Evolutionary conservation across 1,140 invertebrate genomes (phyloP), one percentile per base, ranked within the genome.

Genomic region (Tetragonula clypearis): DNA sequence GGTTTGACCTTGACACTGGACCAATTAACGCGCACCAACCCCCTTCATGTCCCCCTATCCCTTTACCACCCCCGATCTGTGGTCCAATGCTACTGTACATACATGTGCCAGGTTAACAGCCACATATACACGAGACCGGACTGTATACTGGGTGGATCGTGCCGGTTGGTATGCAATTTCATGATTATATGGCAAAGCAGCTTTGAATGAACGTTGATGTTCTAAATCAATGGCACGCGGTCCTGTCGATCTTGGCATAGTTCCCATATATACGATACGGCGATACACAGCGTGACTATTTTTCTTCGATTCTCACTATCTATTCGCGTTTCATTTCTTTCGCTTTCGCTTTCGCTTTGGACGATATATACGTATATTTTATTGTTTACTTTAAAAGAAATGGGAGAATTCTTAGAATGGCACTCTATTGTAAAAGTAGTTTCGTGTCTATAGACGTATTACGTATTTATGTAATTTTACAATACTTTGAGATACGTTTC

Each of bases 1-100:
- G 93, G 91, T 94, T 94, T 93, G 93, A 93, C 94, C 94, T 95
- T 95, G 94, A 95, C 94, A 95, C 90, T 94, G 94, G 90, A 94
- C 92, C 94, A 95, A 95, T 95, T 95, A 95, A 92, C 94, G 92
- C 92, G 86, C 92, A 90, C 92, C 89, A 93, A 94, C 85, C 92
- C 92, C 90, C 93, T 91, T 90, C 86, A 62, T 82, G 65, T 83
- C 88, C 85, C 85, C 81, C 65, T 88, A 83, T 74, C 66, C 79
- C 79, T 81, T 84, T 73, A 35, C 71, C 75, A 69, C 83, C 49
- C 74, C 75, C 82, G 81, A 89, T 88, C 68, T 86, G 92, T 91
- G 92, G 92, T 90, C 91, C 93, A 93, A 91, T 92, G 92, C 91
- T 93, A 93, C 92, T 93, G 92, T 93, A 91, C 88, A 92, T 92